These are phyloP conservation scores for Semotilus atromaculatus DNA, from an alignment of 2,797 vertebrate species.

Conservation along the genomic window DNA sequence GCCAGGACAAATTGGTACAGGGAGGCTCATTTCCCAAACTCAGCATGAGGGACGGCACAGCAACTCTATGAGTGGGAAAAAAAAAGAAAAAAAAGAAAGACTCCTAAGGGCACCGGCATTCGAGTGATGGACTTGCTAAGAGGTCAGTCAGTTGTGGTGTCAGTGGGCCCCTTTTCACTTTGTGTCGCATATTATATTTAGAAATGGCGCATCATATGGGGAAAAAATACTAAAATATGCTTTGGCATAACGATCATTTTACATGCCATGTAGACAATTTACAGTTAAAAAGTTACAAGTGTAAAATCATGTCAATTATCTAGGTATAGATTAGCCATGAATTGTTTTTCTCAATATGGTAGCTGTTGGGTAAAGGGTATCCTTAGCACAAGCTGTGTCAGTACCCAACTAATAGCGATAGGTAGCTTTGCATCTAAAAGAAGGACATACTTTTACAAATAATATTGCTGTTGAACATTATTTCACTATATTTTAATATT, in stretches of 20 bases:
- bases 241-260: neutral
- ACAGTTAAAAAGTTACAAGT: neutral
- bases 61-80: constrained; percentile 46
- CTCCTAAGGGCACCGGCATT: constrained; percentile 55
- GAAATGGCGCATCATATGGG: neutral
- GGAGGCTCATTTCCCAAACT: constrained; percentile 66
- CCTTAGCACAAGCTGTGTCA: neutral
- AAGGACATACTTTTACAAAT: neutral
- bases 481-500: neutral
- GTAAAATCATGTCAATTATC: neutral
- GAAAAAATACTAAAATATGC: neutral
- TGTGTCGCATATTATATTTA: neutral
- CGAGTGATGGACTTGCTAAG: constrained; percentile 50
- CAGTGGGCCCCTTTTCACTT: neutral
- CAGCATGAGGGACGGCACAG: constrained; percentile 61
- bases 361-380: neutral
- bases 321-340: neutral
- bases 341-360: neutral
- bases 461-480: neutral
- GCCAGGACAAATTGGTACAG: constrained; percentile 65
- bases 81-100: constrained; percentile 48
- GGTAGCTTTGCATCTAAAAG: neutral
- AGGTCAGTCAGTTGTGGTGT: constrained; percentile 36
- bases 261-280: neutral
- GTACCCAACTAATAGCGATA: neutral